A percentile compares a stretch with the other conserved stretches of the same genome.
phyloP scores from a whole-genome alignment of 2,888 invertebrate species.

The Harmothoe impar region DNA sequence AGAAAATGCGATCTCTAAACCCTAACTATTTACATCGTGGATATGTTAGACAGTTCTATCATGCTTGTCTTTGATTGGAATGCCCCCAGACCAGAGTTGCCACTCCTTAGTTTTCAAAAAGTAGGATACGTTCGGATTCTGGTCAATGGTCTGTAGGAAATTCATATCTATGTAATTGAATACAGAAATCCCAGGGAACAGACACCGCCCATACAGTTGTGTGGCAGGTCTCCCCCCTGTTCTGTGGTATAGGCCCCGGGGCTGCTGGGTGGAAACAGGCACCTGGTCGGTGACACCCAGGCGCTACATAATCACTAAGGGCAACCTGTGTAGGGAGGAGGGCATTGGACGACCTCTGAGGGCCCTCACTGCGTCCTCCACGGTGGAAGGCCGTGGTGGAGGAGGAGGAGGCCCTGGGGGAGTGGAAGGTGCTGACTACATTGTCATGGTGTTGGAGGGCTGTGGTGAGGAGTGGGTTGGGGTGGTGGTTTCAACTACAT shows the following conservation, averaged over 20 bases:
- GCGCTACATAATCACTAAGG: constrained; percentile 7
- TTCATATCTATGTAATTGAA: no score
- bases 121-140: no score
- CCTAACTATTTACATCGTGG: no score
- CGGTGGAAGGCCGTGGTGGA: not conserved
- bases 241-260: not conserved
- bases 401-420: not conserved
- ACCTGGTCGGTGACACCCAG: not conserved
- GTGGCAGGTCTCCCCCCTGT: not conserved
- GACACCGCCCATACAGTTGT: no score
- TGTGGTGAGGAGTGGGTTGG: constrained; percentile 2
- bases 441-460: not conserved
- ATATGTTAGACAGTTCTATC: no score
- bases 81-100: no score
- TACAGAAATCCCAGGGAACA: no score
- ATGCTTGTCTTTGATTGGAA: no score
- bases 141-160: no score
- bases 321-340: not conserved
- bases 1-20: no score
- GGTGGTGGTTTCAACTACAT: not conserved
- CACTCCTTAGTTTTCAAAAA: no score
- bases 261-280: not conserved
- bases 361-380: constrained; percentile 19
- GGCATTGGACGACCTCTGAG: not conserved
- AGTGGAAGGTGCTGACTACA: not conserved